Evolutionary conservation across 2,797 vertebrate species (phyloP), one percentile per base, ranked within the genome.

Genomic region (Coregonus sp.): DNA sequence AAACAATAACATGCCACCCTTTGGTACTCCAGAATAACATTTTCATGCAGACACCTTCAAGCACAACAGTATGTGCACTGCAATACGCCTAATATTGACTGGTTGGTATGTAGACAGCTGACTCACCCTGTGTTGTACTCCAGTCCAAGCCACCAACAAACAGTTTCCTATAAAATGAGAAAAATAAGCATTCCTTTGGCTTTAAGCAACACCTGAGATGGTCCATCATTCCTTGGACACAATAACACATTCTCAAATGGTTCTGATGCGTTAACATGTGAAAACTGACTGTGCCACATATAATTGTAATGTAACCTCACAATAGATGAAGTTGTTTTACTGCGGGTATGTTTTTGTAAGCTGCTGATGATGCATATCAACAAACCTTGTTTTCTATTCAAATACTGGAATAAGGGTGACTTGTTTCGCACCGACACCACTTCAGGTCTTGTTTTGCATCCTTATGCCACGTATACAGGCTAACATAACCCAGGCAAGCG

Each of bases 91-190:
- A 66, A 33, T 3, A 31, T 29, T 31, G 29, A 12, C 63, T 51
- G 20, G n/a, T 56, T 33, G 9, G 31, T 68, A 54, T 0, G 31
- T 37, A 54, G 69, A 50, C 33, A 50, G 65, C 73, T 16, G 61
- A 87, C 96, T 95, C 89, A 99, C 98, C 98, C 96, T 99, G 98
- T 56, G 98, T 99, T 4, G 98, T 99, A 86, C 98, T 99, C 98
- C 98, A 99, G 93, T 99, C 98, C 86, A 99, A 95, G 85, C 98
- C 98, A 85, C 98, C 98, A 91, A 99, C 98, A 91, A 99, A 99
- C 77, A 99, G 96, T 94, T 99, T 99, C 84, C 98, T 99, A 47
- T 47, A 94, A 93, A 79, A 88, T 74, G 91, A 29, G 59, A 87
- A 69, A 86, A 47, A 47, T 3, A 47, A 12, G 9, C 9, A 47